These are phyloP conservation scores for Polyodon spathula DNA, from an alignment of 2,113 vertebrate species.

Conservation along the genomic window DNA sequence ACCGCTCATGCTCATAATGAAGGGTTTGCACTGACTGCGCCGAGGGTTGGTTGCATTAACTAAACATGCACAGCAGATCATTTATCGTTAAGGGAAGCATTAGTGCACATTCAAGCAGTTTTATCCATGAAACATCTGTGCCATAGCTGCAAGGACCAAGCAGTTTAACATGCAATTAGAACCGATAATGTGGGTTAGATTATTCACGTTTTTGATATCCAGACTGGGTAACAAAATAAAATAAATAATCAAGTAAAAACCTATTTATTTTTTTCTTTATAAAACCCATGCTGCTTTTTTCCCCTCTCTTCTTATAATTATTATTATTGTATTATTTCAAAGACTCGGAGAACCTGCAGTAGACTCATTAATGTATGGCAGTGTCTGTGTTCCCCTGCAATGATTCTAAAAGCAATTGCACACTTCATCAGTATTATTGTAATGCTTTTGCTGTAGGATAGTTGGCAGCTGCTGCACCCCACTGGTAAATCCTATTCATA, in stretches of 20 bases:
- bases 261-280: neutral
- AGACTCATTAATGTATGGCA: conserved; percentile 69
- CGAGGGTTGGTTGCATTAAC: conserved; percentile 20
- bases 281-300: neutral
- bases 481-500: conserved; percentile 92
- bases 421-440: conserved; percentile 95
- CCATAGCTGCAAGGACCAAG: neutral
- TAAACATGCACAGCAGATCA: conserved; percentile 18
- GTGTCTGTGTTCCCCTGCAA: conserved; percentile 72
- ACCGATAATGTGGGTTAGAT: conserved; percentile 2
- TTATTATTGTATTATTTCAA: conserved; percentile 31
- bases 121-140: conserved; percentile 17
- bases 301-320: conserved; percentile 13
- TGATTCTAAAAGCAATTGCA: conserved; percentile 75
- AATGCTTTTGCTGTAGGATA: conserved; percentile 88
- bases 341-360: conserved; percentile 53
- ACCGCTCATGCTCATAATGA: conserved; percentile 36
- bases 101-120: conserved; percentile 16
- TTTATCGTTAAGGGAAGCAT: conserved; percentile 22
- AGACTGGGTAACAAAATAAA: neutral
- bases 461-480: conserved; percentile 94
- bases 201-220: conserved; percentile 14
- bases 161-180: neutral
- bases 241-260: neutral
- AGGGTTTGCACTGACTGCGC: conserved; percentile 23